Percentiles rank a stretch among this genome's conserved stretches.
Conservation (phyloP, 2,113 vertebrate species). For the Globicephala melas region DNA sequence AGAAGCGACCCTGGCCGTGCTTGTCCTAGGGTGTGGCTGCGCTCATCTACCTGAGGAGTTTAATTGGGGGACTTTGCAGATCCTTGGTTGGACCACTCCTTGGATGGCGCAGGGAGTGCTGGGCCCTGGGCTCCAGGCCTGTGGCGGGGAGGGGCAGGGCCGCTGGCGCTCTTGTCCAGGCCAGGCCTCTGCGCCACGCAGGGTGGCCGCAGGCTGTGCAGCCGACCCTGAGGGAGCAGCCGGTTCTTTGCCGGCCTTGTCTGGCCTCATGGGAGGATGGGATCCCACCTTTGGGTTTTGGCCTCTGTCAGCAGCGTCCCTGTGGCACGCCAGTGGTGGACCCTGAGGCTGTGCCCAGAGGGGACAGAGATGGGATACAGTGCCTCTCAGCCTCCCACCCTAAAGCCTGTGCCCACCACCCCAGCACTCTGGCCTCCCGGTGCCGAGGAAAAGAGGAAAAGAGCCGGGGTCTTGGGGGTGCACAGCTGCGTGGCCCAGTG, state of each 20-base stretch:
- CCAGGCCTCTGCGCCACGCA: rapidly evolving
- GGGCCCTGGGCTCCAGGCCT: background rate
- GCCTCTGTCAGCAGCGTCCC: rapidly evolving
- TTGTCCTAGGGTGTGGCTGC: background rate
- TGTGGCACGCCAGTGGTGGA: rapidly evolving
- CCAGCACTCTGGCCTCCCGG: rapidly evolving
- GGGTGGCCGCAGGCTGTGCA: background rate
- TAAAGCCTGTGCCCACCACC: no score
- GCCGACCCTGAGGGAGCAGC: background rate
- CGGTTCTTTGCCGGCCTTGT: background rate
- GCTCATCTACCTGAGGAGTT: background rate
- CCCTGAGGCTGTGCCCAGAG: background rate
- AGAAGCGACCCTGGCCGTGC: background rate
- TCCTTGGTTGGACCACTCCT: rapidly evolving
- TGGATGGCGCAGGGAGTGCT: rapidly evolving
- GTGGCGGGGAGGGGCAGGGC: rapidly evolving
- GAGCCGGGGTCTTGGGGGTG: background rate
- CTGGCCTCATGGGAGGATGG: background rate
- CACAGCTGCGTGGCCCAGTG: rapidly evolving
- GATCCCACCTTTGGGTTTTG: background rate
- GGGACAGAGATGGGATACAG: rapidly evolving
- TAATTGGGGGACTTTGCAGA: background rate
- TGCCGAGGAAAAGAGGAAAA: background rate
- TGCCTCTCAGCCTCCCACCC: background rate
- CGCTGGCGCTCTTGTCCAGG: background rate